Evolutionary conservation across 92 coral and sea anemone genomes (phyloP), one percentile per base, ranked within the genome.

Genomic region (Ricordea florida): DNA sequence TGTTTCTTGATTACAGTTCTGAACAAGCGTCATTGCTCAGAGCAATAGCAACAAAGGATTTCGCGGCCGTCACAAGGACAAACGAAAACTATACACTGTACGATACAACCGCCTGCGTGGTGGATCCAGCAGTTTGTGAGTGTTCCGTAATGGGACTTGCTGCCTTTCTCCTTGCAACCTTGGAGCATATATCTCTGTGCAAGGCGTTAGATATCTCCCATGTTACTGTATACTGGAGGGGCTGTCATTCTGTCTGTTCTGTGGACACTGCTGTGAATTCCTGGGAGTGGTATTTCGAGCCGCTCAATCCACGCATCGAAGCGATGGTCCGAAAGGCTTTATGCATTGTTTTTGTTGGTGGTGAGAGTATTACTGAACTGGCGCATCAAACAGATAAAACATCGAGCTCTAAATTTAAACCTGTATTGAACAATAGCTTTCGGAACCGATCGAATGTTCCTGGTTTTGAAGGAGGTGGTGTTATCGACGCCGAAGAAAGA

Each of bases 201-300:
- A 35, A 38, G 11, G 37, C 25, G 9, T 18, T 76, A n/a, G 79
- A 79, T 6, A 45, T 28, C 3, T 66, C 51, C 24, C 17, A 21
- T 8, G 87, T 85, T 0, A 84, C 84, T 16, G 85, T 89, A 7
- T 21, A 67, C 24, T 89, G 94, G 94, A 83, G 70, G 52, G 75
- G 63, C 22, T 89, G 94, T 38, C 42, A 68, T 27, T 24, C 94
- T 18, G 81, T 63, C 9, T 89, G 94, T 17, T 72, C 90, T 21
- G 46, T 29, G 6, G 80, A 79, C 66, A 57, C 78, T 0, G 27
- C 36, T 1, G 38, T 84, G 22, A 84, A 89, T 50, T 81, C 94
- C 1, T 89, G 94, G 94, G 65, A 79, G 13, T 84, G 86, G 90
- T 89, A 64, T 72, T 89, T 84, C 63, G 80, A 84, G 60, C 87